Evolutionary conservation across 2,797 vertebrate species (phyloP).

Genomic region (Sebastes diaconus): DNA sequence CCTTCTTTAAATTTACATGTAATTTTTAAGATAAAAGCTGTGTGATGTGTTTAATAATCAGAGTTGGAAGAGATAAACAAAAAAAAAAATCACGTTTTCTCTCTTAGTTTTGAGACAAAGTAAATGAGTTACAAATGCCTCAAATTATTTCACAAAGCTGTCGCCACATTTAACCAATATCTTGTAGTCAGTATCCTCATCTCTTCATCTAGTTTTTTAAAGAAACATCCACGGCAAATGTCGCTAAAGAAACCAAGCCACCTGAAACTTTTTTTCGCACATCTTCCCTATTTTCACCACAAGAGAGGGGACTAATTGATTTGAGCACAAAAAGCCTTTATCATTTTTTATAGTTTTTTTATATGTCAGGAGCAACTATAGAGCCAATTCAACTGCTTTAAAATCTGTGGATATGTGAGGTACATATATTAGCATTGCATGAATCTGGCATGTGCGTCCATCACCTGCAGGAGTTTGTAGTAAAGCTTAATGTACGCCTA

Average conservation of each 20-base stretch:
- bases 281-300: not conserved
- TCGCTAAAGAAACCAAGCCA: not conserved
- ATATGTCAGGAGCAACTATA: too few species aligned
- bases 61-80: not conserved
- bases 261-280: not conserved
- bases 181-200: not conserved
- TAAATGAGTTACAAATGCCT: not conserved
- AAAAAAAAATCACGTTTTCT: not conserved
- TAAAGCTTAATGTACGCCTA: constrained; percentile 10
- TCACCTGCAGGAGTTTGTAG: constrained; percentile 6
- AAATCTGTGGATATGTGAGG: not conserved
- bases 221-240: not conserved
- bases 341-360: too few species aligned
- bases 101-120: not conserved
- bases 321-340: not conserved
- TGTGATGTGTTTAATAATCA: not conserved
- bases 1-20: not conserved
- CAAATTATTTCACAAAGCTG: not conserved
- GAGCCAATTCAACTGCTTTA: not conserved
- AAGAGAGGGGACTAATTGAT: not conserved
- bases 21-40: not conserved
- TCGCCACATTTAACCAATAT: not conserved
- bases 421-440: not conserved
- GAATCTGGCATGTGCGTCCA: not conserved
- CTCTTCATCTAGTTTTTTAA: not conserved